Conservation (phyloP, 2,113 vertebrate genomes). For the Lycaon pictus region DNA sequence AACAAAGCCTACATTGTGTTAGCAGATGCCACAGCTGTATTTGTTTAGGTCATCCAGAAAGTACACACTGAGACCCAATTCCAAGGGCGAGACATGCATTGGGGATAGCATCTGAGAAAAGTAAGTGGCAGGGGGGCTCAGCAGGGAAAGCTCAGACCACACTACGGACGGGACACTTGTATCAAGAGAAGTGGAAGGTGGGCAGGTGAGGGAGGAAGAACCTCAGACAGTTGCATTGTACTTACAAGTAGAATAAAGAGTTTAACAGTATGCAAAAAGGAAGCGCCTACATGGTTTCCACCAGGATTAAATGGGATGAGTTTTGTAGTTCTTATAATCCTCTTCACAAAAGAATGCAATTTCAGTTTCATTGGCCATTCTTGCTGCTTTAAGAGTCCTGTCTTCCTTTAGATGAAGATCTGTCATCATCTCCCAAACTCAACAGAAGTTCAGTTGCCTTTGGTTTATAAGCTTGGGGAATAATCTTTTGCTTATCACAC, state of each 20-base stretch:
- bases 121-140: background rate
- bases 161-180: background rate
- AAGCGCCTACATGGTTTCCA: constrained; percentile 73
- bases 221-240: background rate
- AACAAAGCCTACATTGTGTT: background rate
- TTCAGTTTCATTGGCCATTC: constrained; percentile 93
- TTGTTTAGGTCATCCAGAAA: background rate
- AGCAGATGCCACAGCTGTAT: background rate
- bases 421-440: constrained; percentile 93
- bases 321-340: constrained; percentile 92
- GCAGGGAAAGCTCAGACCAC: background rate
- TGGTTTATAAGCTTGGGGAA: background rate
- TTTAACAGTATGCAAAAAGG: constrained; percentile 76
- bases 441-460: constrained; percentile 94
- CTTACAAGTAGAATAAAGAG: constrained; percentile 81
- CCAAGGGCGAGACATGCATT: background rate
- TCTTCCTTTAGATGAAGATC: constrained; percentile 88
- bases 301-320: constrained; percentile 89
- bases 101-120: background rate
- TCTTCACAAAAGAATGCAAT: constrained; percentile 93
- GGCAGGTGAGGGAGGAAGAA: background rate
- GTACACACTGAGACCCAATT: background rate
- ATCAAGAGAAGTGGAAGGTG: background rate
- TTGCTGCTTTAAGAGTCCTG: constrained; percentile 89
- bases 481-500: constrained; percentile 87